Evolutionary conservation across 2,113 vertebrate species (phyloP).

Genomic region (Rissa tridactyla): DNA sequence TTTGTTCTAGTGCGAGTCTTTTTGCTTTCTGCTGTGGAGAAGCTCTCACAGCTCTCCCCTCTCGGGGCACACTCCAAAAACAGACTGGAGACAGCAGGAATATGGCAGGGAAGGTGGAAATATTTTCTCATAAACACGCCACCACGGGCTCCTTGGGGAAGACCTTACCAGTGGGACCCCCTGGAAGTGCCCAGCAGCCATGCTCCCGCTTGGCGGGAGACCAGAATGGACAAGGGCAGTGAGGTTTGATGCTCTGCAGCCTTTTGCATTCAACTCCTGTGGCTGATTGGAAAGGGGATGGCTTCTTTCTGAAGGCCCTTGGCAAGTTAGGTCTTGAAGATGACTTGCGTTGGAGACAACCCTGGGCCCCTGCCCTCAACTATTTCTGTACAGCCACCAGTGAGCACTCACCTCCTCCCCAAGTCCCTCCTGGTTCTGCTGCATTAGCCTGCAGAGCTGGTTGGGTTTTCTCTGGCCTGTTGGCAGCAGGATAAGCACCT

Average conservation of each 20-base stretch:
- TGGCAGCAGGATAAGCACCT: neutral
- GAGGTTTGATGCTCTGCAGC: neutral
- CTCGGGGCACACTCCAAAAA: neutral
- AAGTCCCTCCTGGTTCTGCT: neutral
- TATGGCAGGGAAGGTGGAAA: neutral
- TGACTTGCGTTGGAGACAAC: neutral
- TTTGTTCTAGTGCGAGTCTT: neutral
- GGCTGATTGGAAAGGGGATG: neutral
- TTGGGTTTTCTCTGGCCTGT: neutral
- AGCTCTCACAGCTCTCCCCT: neutral
- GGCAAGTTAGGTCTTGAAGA: neutral
- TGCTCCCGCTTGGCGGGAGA: neutral
- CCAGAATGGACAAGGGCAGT: neutral
- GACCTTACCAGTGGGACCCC: neutral
- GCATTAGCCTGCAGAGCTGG: neutral
- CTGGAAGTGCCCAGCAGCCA: neutral
- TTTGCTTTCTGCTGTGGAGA: neutral
- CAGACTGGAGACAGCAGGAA: neutral
- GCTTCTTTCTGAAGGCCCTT: neutral
- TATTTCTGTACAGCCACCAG: neutral
- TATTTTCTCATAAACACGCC: neutral
- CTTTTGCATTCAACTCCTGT: conserved; percentile 25
- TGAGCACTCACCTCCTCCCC: neutral
- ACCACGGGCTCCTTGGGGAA: neutral
- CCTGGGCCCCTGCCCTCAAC: neutral